Evolutionary conservation across 64 coral and sea anemone genomes (phyloP).

Genomic region (Pocillopora damicornis): DNA sequence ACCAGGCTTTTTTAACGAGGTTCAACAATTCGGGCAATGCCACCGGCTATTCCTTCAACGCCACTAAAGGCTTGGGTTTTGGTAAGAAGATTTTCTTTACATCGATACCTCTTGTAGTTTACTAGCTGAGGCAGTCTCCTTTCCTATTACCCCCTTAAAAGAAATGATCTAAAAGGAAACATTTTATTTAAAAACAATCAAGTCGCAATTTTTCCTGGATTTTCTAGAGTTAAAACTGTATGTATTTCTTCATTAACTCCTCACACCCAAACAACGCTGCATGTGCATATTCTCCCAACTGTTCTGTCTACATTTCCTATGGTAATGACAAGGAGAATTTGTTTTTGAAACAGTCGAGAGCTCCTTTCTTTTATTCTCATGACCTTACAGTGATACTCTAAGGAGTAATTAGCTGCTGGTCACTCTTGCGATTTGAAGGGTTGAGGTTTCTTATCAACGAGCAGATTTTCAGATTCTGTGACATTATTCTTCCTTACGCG

Average conservation of each 20-base stretch:
- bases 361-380: too few species aligned
- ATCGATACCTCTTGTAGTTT: background rate
- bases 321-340: background rate
- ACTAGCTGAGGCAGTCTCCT: background rate
- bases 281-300: background rate
- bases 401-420: too few species aligned
- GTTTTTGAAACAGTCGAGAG: background rate
- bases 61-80: constrained; percentile 3
- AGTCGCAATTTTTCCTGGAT: too few species aligned
- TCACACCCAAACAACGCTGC: background rate
- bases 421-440: too few species aligned
- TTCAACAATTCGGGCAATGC: background rate
- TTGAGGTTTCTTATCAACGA: too few species aligned
- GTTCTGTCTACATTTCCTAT: background rate
- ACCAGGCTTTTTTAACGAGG: background rate
- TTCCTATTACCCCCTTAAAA: background rate
- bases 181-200: background rate
- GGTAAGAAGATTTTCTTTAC: background rate
- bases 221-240: too few species aligned
- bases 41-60: background rate
- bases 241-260: background rate
- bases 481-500: too few species aligned
- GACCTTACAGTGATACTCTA: too few species aligned
- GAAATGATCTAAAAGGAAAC: background rate
- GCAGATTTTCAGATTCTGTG: too few species aligned